Percentiles rank a stretch among this genome's conserved stretches.
phyloP scores from a whole-genome alignment of 1,140 invertebrate species.

The Olivierus martensii region DNA sequence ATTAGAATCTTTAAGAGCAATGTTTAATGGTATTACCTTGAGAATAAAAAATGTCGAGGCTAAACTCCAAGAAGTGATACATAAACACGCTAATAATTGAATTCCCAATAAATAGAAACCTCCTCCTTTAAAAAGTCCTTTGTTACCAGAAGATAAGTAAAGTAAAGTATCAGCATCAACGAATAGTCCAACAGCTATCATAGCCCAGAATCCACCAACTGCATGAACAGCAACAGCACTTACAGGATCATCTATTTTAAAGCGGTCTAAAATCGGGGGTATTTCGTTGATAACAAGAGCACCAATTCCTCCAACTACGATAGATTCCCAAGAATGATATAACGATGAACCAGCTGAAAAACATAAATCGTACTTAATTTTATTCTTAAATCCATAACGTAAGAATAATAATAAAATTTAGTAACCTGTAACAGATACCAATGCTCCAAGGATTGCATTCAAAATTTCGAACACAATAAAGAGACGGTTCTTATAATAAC shows the following conservation, averaged over 20 bases:
- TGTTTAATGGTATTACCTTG: conserved; percentile 5
- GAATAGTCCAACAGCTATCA: conserved; percentile 29
- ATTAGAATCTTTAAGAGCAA: neutral
- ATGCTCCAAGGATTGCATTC: conserved; percentile 25
- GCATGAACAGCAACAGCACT: conserved; percentile 32
- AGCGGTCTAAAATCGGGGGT: conserved; percentile 26
- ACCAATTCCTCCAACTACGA: conserved; percentile 28
- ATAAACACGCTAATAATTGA: conserved; percentile 54
- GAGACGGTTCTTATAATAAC: too few relatives aligned
- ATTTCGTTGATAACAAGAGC: conserved; percentile 21
- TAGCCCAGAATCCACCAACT: conserved; percentile 28
- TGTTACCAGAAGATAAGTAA: conserved; percentile 27
- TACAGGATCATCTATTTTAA: conserved; percentile 31
- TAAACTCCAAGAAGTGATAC: conserved; percentile 55
- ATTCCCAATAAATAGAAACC: conserved; percentile 70
- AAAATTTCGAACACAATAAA: conserved; percentile 28
- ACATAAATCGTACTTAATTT: neutral
- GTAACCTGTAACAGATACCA: conserved; percentile 26
- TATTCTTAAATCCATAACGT: neutral
- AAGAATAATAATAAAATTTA: neutral
- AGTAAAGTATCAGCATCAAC: conserved; percentile 22
- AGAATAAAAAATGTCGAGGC: conserved; percentile 50
- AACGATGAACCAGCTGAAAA: conserved; percentile 25
- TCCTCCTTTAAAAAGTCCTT: conserved; percentile 47
- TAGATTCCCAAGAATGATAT: conserved; percentile 23